Conservation (phyloP, 1,140 invertebrate species). For the Oedothorax gibbosus region DNA sequence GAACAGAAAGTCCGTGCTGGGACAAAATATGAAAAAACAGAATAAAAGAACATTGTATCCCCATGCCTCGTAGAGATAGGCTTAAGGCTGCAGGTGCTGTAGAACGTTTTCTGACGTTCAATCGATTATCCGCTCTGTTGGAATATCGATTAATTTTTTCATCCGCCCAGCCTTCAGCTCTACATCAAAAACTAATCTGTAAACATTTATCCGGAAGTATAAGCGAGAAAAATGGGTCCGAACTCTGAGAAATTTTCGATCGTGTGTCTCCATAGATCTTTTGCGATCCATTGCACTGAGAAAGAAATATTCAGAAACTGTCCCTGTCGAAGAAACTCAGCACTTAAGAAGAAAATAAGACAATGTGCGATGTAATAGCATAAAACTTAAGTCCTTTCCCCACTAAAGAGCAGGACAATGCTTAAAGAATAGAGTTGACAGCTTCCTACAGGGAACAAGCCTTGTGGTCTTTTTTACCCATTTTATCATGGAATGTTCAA, state of each 20-base stretch:
- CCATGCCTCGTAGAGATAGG: constrained; percentile 32
- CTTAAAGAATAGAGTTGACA: too few relatives aligned
- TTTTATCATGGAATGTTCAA: too few relatives aligned
- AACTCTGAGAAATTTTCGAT: constrained; percentile 49
- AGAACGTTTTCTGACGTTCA: constrained; percentile 49
- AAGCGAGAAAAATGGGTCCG: constrained; percentile 57
- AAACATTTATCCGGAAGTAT: constrained; percentile 59
- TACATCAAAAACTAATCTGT: constrained; percentile 61
- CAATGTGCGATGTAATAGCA: too few relatives aligned
- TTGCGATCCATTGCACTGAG: constrained; percentile 31
- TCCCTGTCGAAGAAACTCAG: constrained; percentile 6
- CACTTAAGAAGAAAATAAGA: too few relatives aligned
- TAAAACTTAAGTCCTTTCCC: too few relatives aligned
- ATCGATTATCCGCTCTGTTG: constrained; percentile 57
- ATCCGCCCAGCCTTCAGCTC: constrained; percentile 39
- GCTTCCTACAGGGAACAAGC: too few relatives aligned
- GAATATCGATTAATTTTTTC: constrained; percentile 61
- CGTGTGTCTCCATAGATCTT: constrained; percentile 52
- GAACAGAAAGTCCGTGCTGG: neutral
- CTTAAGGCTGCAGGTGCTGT: constrained; percentile 44
- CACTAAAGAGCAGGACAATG: too few relatives aligned
- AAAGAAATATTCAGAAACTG: constrained; percentile 38
- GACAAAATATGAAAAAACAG: constrained; percentile 9
- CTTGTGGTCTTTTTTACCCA: too few relatives aligned
- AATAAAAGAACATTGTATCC: constrained; percentile 5